These are phyloP conservation scores for Diplogasteroides magnus DNA, from an alignment of 1,140 invertebrate genomes.

Conservation along the genomic window DNA sequence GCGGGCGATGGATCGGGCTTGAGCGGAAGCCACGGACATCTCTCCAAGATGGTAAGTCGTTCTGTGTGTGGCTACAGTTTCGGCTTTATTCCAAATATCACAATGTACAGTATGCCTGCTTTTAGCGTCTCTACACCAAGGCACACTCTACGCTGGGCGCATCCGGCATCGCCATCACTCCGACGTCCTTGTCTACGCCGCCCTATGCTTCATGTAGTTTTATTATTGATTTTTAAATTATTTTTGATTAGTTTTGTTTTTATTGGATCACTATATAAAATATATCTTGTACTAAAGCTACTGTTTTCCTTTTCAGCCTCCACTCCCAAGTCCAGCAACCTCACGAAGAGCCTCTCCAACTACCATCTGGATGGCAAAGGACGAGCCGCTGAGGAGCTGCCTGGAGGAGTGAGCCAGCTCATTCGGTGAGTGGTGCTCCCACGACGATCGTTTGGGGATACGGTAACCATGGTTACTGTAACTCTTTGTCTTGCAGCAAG, in stretches of 20 bases:
- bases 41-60: too few species aligned
- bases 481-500: not conserved
- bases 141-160: not conserved
- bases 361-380: not conserved
- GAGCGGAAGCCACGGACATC: too few species aligned
- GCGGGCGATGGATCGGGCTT: too few species aligned
- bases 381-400: not conserved
- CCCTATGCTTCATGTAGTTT: not conserved
- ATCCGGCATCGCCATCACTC: not conserved
- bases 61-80: too few species aligned
- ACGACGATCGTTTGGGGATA: not conserved
- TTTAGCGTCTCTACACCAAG: not conserved
- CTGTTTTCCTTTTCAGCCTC: not conserved
- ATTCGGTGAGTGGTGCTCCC: not conserved
- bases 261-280: not conserved
- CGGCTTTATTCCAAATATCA: too few species aligned
- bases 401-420: not conserved
- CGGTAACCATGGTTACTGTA: not conserved
- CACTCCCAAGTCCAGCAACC: not conserved
- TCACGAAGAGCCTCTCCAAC: not conserved
- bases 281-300: not conserved
- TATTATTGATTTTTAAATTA: not conserved
- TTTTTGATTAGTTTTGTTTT: not conserved
- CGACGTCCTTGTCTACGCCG: not conserved
- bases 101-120: too few species aligned